Conservation (phyloP, 2,113 vertebrate genomes). For the Phasianus colchicus region DNA sequence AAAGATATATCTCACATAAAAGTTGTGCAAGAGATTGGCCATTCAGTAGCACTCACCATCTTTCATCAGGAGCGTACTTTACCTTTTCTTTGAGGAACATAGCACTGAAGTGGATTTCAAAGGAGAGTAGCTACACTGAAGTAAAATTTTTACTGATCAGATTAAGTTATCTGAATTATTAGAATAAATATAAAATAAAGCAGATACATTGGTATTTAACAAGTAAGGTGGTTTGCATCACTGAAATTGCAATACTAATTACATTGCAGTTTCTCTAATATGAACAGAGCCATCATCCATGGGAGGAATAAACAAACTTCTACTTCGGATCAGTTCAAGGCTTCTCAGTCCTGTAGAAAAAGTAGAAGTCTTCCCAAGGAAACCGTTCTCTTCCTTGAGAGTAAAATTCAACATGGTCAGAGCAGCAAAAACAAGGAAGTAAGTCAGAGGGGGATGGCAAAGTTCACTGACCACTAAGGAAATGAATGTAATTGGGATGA, state of each 20-base stretch:
- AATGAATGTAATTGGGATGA: background rate
- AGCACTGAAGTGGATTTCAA: background rate
- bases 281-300: background rate
- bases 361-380: background rate
- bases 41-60: background rate
- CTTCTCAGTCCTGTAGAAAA: background rate
- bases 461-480: rapidly evolving
- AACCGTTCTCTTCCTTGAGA: background rate
- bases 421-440: background rate
- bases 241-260: background rate
- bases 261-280: background rate
- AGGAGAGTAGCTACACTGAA: background rate
- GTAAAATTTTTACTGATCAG: background rate
- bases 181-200: background rate
- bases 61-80: background rate
- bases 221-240: background rate
- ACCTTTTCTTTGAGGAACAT: background rate
- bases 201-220: background rate
- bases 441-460: background rate
- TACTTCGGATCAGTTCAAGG: background rate
- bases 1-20: background rate
- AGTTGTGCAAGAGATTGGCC: background rate
- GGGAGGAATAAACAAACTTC: background rate
- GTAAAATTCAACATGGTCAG: background rate
- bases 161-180: background rate